Percentiles rank a stretch among this genome's conserved stretches.
Conservation (phyloP, 2,113 vertebrate species). For the Lagenorhynchus albirostris region DNA sequence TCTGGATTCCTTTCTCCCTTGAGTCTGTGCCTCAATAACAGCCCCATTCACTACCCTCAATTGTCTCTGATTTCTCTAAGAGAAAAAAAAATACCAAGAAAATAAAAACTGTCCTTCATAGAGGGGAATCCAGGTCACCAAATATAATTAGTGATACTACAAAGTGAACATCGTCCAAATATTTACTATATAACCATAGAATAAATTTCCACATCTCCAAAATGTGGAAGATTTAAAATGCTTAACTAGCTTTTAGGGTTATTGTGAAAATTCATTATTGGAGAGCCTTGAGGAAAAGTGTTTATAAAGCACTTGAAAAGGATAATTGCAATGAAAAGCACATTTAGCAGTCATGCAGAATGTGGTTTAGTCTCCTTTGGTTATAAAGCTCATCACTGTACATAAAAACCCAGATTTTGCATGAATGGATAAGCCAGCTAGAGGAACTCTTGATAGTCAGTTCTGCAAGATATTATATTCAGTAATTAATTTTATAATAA, state of each 20-base stretch:
- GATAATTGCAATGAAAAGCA: slow-evolving; percentile 62
- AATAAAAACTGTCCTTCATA: background rate
- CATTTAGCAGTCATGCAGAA: slow-evolving; percentile 42
- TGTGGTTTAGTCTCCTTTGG: slow-evolving; percentile 23
- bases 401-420: slow-evolving; percentile 34
- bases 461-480: slow-evolving; percentile 67
- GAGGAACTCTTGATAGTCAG: slow-evolving; percentile 48
- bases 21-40: background rate
- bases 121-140: background rate
- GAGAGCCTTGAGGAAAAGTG: slow-evolving; percentile 24
- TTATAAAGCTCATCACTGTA: slow-evolving; percentile 48
- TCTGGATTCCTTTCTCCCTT: background rate
- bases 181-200: slow-evolving; percentile 28
- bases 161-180: background rate
- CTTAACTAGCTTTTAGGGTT: slow-evolving; percentile 46
- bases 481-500: slow-evolving; percentile 71
- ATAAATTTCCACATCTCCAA: background rate
- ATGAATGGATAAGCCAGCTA: slow-evolving; percentile 58
- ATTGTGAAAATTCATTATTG: slow-evolving; percentile 38
- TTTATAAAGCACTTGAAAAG: slow-evolving; percentile 60
- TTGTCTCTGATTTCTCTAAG: background rate
- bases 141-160: background rate
- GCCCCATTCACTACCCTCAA: background rate
- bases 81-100: background rate
- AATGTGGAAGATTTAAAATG: slow-evolving; percentile 37